Evolutionary conservation across 1,140 invertebrate species (phyloP).

Genomic region (Maconellicoccus hirsutus): DNA sequence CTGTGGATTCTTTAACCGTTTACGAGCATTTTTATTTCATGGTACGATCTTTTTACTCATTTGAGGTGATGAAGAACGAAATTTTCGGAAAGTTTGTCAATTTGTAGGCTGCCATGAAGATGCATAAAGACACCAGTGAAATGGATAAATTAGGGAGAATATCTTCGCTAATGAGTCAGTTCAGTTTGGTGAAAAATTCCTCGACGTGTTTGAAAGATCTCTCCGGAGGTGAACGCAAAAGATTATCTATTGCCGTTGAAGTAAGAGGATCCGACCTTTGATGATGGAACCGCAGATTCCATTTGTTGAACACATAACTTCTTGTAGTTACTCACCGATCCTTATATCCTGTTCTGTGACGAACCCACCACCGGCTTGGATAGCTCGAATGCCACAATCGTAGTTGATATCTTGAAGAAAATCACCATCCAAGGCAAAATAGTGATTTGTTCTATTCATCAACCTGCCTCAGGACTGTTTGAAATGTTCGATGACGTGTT

Average conservation of each 20-base stretch:
- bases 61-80: background rate
- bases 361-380: constrained; percentile 67
- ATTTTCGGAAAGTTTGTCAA: background rate
- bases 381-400: constrained; percentile 28
- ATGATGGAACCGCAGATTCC: too few relatives aligned
- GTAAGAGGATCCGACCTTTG: constrained; percentile 33
- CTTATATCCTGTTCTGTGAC: constrained; percentile 94
- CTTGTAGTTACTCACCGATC: constrained; percentile 46
- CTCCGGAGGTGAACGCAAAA: constrained; percentile 85
- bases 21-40: constrained; percentile 62
- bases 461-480: constrained; percentile 87
- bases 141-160: constrained; percentile 33
- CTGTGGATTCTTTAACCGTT: constrained; percentile 52
- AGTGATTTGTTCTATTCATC: constrained; percentile 91
- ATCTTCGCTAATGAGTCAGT: constrained; percentile 47
- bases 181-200: constrained; percentile 57
- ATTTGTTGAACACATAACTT: background rate
- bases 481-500: constrained; percentile 82
- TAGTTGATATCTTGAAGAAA: constrained; percentile 27
- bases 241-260: constrained; percentile 78
- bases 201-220: constrained; percentile 67
- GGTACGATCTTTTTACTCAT: constrained; percentile 39
- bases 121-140: constrained; percentile 34
- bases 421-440: constrained; percentile 34
- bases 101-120: constrained; percentile 31